These are phyloP conservation scores for Helicoverpa armigera DNA, from an alignment of 1,140 invertebrate genomes.

Conservation along the genomic window DNA sequence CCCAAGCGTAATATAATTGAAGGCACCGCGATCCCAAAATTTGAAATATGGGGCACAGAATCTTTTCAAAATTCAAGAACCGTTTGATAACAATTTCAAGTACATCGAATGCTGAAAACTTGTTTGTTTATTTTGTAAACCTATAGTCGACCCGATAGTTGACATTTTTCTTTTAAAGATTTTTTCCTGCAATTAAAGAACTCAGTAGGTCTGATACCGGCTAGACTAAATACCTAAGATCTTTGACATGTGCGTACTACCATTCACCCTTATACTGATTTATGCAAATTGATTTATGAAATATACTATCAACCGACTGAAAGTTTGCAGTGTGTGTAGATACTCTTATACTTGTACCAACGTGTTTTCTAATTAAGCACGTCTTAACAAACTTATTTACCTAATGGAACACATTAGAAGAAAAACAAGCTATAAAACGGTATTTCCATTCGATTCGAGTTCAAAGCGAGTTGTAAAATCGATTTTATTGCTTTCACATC, in stretches of 20 bases:
- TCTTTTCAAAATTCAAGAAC: background rate
- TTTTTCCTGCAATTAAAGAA: no score
- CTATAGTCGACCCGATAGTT: no score
- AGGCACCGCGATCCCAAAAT: background rate
- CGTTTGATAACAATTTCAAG: background rate
- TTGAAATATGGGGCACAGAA: background rate
- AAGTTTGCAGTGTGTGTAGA: no score
- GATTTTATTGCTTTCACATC: constrained; percentile 72
- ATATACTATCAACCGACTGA: no score
- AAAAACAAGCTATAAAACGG: constrained; percentile 62
- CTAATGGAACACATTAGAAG: constrained; percentile 53
- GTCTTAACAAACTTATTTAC: constrained; percentile 10
- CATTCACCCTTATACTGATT: no score
- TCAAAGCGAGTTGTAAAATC: constrained; percentile 70
- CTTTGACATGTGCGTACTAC: no score
- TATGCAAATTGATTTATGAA: no score
- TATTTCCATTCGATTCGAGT: constrained; percentile 68
- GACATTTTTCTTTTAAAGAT: no score
- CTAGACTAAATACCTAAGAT: no score
- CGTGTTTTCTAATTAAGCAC: background rate
- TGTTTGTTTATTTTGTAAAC: background rate
- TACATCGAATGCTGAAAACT: background rate
- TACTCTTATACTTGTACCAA: background rate
- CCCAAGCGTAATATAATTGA: constrained; percentile 9
- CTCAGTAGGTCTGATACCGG: no score